phyloP scores from a whole-genome alignment of 2,113 vertebrate genomes.

The Fregetta grallaria region DNA sequence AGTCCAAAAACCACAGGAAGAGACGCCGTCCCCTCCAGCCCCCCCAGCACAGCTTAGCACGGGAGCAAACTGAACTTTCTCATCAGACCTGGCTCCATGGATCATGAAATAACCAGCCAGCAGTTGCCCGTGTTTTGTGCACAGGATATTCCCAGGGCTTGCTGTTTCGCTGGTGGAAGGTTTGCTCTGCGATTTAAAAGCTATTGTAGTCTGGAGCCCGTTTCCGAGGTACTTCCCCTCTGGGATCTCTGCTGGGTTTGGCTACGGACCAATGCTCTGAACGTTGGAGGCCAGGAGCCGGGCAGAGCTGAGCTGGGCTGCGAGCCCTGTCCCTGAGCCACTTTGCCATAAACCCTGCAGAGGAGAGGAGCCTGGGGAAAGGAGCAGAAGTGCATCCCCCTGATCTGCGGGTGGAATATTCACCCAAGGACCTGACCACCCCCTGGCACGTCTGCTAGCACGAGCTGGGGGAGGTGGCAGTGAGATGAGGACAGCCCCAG shows the following conservation, averaged over 20 bases:
- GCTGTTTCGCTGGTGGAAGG: not conserved
- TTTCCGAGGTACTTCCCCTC: conserved; percentile 64
- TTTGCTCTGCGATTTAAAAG: conserved; percentile 27
- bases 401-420: not conserved
- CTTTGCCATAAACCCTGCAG: not conserved
- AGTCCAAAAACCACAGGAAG: not conserved
- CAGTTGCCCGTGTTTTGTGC: conserved; percentile 2
- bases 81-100: not conserved
- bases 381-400: not conserved
- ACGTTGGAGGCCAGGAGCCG: not conserved
- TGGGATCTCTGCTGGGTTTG: conserved; percentile 49
- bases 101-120: not conserved
- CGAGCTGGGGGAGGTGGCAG: accelerated
- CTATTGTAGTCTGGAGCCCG: conserved; percentile 56
- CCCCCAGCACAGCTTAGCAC: not conserved
- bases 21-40: accelerated
- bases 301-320: not conserved
- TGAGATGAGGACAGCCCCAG: not conserved
- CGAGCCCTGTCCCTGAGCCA: not conserved
- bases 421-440: not conserved
- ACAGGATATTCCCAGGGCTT: conserved; percentile 64
- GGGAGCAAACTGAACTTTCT: conserved; percentile 18
- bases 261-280: not conserved
- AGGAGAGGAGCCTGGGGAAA: not conserved
- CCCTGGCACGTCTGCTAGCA: not conserved